Evolutionary conservation across 2,113 vertebrate genomes (phyloP).

Genomic region (Actenoides lindsayi): DNA sequence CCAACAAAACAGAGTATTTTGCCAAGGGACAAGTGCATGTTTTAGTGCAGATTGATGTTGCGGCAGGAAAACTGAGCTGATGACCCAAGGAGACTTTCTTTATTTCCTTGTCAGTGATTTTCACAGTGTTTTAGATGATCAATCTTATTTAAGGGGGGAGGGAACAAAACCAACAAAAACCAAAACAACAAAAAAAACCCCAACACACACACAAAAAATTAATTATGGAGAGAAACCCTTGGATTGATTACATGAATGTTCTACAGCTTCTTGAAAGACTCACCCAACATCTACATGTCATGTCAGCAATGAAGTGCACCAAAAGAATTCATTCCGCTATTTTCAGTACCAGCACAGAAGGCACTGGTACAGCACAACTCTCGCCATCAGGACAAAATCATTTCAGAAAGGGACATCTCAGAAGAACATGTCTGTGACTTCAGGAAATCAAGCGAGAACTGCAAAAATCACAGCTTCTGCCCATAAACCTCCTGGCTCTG

Average conservation of each 20-base stretch:
- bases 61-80: neutral
- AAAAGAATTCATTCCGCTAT: neutral
- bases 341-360: neutral
- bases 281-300: neutral
- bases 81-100: neutral
- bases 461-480: neutral
- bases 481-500: neutral
- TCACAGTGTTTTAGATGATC: neutral
- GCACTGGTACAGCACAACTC: neutral
- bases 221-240: neutral
- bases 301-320: neutral
- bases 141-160: neutral
- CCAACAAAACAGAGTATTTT: neutral
- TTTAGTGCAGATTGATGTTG: neutral
- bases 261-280: neutral
- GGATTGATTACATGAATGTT: neutral
- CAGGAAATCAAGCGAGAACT: neutral
- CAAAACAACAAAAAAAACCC: too few species aligned
- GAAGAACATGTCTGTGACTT: neutral
- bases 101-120: neutral
- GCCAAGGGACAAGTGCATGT: neutral
- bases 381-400: neutral
- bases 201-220: too few species aligned
- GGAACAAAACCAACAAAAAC: too few species aligned
- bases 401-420: neutral